A percentile compares a stretch with the other conserved stretches of the same genome.
Conservation (phyloP, 2,113 vertebrate genomes). For the Neogobius melanostomus region DNA sequence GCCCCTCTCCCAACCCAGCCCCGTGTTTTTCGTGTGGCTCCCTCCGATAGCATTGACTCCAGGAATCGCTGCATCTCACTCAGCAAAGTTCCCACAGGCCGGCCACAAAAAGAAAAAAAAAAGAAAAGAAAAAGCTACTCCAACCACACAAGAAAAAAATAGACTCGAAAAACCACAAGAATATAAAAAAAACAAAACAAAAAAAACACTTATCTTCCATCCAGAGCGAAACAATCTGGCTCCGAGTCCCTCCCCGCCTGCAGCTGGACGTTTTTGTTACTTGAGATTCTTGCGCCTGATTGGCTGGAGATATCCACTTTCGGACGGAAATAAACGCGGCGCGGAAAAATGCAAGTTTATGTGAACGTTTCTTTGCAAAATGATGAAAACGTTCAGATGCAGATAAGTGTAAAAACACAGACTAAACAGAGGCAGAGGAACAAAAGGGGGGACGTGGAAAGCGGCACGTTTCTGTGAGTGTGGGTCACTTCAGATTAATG, state of each 20-base stretch:
- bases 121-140: conserved; percentile 50
- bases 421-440: conserved; percentile 63
- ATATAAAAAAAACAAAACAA: not conserved
- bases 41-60: conserved; percentile 83
- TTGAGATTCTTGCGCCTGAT: conserved; percentile 39
- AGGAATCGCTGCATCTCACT: conserved; percentile 72
- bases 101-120: conserved; percentile 57
- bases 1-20: conserved; percentile 40
- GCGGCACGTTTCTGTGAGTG: conserved; percentile 30
- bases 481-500: not conserved
- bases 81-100: conserved; percentile 68
- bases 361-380: conserved; percentile 20
- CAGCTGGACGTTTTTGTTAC: conserved; percentile 26
- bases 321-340: conserved; percentile 59
- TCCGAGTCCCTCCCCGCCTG: conserved; percentile 9
- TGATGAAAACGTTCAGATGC: conserved; percentile 39
- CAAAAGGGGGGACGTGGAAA: conserved; percentile 62
- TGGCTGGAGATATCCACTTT: conserved; percentile 54
- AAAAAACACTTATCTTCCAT: conserved; percentile 49
- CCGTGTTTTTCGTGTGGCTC: conserved; percentile 80
- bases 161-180: conserved; percentile 52
- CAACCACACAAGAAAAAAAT: conserved; percentile 63
- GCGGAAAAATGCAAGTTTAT: conserved; percentile 67
- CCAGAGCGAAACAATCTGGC: conserved; percentile 65
- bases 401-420: conserved; percentile 63